These are phyloP conservation scores for Drosophila funebris DNA, from an alignment of 1,140 invertebrate genomes.

Conservation along the genomic window DNA sequence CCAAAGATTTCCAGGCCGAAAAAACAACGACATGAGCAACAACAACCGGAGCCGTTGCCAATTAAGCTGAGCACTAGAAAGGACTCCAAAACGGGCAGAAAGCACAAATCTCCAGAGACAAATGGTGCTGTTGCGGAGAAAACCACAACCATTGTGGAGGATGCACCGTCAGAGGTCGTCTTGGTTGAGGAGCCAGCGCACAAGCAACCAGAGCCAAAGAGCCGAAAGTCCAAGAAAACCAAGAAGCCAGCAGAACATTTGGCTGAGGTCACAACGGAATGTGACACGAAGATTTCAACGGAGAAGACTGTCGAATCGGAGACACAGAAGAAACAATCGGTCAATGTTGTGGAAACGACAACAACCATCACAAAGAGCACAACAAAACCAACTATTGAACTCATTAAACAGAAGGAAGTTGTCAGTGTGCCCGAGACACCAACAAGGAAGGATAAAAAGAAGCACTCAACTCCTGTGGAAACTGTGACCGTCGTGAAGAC, in stretches of 20 bases:
- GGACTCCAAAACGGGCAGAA: slow-evolving; percentile 46
- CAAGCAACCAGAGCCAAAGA: slow-evolving; percentile 56
- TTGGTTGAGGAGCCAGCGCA: slow-evolving; percentile 24
- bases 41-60: slow-evolving; percentile 60
- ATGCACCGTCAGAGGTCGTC: background rate
- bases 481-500: background rate
- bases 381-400: background rate
- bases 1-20: slow-evolving; percentile 50
- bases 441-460: slow-evolving; percentile 45
- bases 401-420: background rate
- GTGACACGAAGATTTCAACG: slow-evolving; percentile 2
- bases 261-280: background rate
- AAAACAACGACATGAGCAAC: slow-evolving; percentile 54
- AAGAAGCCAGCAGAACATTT: slow-evolving; percentile 42
- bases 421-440: background rate
- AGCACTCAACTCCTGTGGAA: slow-evolving; percentile 16
- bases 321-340: background rate
- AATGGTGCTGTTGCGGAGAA: slow-evolving; percentile 33
- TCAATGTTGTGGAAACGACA: slow-evolving; percentile 13
- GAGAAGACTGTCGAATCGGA: slow-evolving; percentile 7
- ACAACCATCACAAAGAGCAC: slow-evolving; percentile 10
- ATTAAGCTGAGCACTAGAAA: slow-evolving; percentile 64
- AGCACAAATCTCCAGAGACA: slow-evolving; percentile 54
- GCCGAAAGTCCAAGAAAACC: slow-evolving; percentile 49
- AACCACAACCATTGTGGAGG: slow-evolving; percentile 3